Conservation (phyloP, 2,797 vertebrate species). For the Lepus oiostolus region DNA sequence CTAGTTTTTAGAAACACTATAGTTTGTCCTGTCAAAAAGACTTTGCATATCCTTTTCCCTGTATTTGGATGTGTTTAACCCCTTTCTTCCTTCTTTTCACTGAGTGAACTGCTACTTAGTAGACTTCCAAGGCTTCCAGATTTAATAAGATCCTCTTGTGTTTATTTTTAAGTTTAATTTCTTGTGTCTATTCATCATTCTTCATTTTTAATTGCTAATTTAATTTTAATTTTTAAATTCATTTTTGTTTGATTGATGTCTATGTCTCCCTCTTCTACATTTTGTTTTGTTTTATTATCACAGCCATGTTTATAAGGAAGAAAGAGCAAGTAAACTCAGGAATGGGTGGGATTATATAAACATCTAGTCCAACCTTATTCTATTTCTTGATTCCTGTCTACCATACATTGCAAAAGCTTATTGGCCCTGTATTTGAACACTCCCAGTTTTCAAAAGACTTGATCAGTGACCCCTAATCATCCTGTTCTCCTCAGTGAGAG, state of each 20-base stretch:
- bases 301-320: neutral
- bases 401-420: neutral
- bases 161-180: neutral
- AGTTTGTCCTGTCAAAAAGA: neutral
- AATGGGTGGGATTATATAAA: neutral
- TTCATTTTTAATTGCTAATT: neutral
- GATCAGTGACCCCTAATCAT: neutral
- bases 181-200: neutral
- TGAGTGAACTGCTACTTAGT: neutral
- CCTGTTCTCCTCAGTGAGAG: neutral
- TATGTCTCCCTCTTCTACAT: neutral
- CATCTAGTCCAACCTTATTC: neutral
- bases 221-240: neutral
- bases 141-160: neutral
- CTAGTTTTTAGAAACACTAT: neutral
- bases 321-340: neutral
- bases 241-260: neutral
- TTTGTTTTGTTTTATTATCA: neutral
- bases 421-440: neutral
- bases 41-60: neutral
- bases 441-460: neutral
- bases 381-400: neutral
- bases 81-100: neutral
- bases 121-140: neutral
- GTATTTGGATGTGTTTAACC: neutral